Evolutionary conservation across 2,888 invertebrate genomes (phyloP), one percentile per base, ranked within the genome.

Genomic region (Synergus gifuensis): DNA sequence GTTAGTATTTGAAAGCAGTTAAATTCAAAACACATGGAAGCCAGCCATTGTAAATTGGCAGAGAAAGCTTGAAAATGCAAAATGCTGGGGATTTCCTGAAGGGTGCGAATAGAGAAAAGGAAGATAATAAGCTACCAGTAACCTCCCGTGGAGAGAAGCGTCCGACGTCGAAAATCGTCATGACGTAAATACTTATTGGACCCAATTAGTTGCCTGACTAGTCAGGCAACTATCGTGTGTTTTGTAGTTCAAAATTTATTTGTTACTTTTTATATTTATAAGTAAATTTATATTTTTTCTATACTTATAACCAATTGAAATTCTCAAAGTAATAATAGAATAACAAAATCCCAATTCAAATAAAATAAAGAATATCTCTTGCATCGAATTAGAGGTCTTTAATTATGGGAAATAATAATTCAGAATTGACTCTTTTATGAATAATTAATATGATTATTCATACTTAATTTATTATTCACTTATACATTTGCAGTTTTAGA

Each of bases 41-140:
- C n/a, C 54, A 54, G 54, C 54, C n/a, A 18, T n/a, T n/a, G 54
- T 8, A 54, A n/a, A 54, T 54, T 9, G n/a, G n/a, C n/a, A 54
- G 54, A 54, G n/a, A 18, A 54, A 54, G 54, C 54, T 54, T 54
- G 54, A n/a, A 54, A 54, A 54, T 49, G 16, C 49, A 49, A 16
- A 49, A 49, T 54, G n/a, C n/a, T 0, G 8, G n/a, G 18, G 3
- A 54, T 18, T 54, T 7, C 54, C 54, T n/a, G n/a, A 54, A n/a
- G n/a, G 54, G 54, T 54, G 54, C 2, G n/a, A 54, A 54, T n/a
- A 8, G 54, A 9, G 54, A 54, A 54, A 54, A 54, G 54, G 11
- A 11, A n/a, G 18, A 54, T 54, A 54, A 54, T 54, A 54, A 54
- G 54, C 54, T 54, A 54, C 54, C 54, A 54, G 54, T 54, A 54